Conservation (phyloP, 2,888 invertebrate species). For the Hipparchia semele region DNA sequence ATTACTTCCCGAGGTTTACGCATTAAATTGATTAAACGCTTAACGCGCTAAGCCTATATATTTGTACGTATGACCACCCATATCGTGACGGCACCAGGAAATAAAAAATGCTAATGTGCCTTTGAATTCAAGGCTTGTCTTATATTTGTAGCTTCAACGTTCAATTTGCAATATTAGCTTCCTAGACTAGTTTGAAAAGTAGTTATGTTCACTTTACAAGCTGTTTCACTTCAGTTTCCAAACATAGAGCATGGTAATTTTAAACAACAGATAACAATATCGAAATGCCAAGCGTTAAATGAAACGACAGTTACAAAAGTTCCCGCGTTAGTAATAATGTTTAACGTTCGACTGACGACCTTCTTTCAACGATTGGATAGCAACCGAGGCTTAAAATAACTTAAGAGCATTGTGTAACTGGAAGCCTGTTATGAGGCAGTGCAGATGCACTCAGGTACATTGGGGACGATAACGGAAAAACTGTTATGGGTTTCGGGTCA, state of each 20-base stretch:
- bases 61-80: constrained; percentile 56
- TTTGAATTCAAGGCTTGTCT: constrained; percentile 79
- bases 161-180: constrained; percentile 67
- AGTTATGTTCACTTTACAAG: not conserved
- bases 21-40: constrained; percentile 49
- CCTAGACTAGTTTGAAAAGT: constrained; percentile 51
- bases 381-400: constrained; percentile 64
- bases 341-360: constrained; percentile 50
- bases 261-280: constrained; percentile 27
- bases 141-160: constrained; percentile 70
- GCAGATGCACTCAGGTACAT: constrained; percentile 61
- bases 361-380: constrained; percentile 55
- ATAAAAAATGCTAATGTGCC: constrained; percentile 77
- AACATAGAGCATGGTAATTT: not conserved
- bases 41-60: constrained; percentile 46
- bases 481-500: constrained; percentile 58
- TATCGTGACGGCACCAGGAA: constrained; percentile 72
- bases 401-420: constrained; percentile 62
- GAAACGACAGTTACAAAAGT: constrained; percentile 43
- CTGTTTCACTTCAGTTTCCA: not conserved
- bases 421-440: constrained; percentile 54
- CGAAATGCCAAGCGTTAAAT: constrained; percentile 28
- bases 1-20: constrained; percentile 60
- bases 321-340: constrained; percentile 44
- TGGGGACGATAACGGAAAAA: constrained; percentile 62